Evolutionary conservation across 2,797 vertebrate genomes (phyloP), one percentile per base, ranked within the genome.

Genomic region (Pangasius krempfi): DNA sequence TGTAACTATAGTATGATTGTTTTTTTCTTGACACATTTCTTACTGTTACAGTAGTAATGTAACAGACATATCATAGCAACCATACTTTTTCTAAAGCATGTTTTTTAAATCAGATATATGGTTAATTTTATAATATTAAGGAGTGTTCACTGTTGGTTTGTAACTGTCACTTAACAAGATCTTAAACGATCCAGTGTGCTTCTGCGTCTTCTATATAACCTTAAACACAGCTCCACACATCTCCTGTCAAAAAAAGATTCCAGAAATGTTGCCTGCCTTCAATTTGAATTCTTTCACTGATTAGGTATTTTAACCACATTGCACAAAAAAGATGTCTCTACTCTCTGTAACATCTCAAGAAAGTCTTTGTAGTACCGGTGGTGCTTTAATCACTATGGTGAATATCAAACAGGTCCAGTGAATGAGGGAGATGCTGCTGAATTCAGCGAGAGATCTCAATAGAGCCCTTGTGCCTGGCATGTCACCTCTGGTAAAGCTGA

Each of bases 381-480:
- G 30, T 68, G 60, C 75, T 83, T 68, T 86, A 60, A 80, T 22
- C 18, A 14, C 72, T 22, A 52, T 76, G 80, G 52, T 86, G 76
- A 76, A 88, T 85, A 87, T 47, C 68, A 89, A 87, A 86, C 68
- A 84, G 73, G 50, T 50, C 44, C 52, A 18, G 40, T 66, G 33
- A 70, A 85, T 27, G n/a, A 54, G 47, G 20, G 64, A 68, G 75
- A 88, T 86, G 56, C 50, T 86, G 52, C 47, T 12, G 72, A 62
- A 82, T 85, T 85, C 50, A 85, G 66, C n/a, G 18, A 58, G 62
- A 56, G 56, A 40, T 54, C 56, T 88, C 56, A 86, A 89, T 85
- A 66, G 87, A 70, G 68, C 54, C 50, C 85, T 90, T 88, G 87
- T 87, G 70, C 0, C 64, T 47, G 56, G 18, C 33, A 60, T 87